These are phyloP conservation scores for Aptenodytes patagonicus DNA, from an alignment of 2,113 vertebrate species.

Conservation along the genomic window DNA sequence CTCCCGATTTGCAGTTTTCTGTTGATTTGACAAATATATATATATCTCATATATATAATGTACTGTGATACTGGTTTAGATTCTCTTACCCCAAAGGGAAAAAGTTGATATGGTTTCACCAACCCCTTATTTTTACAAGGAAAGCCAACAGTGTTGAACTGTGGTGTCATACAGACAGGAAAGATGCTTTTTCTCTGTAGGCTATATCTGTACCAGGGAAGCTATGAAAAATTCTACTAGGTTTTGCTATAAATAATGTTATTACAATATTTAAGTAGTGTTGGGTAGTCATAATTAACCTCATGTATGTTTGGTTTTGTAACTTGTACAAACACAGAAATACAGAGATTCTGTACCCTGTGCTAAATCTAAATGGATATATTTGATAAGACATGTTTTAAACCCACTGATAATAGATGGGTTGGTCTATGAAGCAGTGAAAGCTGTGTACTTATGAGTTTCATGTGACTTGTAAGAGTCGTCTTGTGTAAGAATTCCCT, in stretches of 20 bases:
- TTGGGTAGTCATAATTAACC: background rate
- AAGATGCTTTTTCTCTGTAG: background rate
- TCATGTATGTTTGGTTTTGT: background rate
- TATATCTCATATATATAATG: background rate
- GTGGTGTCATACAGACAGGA: background rate
- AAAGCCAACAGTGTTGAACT: background rate
- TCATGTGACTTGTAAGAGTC: background rate
- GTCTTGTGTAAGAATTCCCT: conserved; percentile 13
- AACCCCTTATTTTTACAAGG: background rate
- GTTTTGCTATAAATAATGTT: background rate
- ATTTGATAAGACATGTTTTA: background rate
- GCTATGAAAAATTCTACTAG: background rate
- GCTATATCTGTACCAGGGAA: background rate
- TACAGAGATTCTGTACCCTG: background rate
- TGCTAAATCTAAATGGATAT: background rate
- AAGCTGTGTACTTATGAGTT: accelerated
- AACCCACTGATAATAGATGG: background rate
- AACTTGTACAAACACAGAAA: background rate
- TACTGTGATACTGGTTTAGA: background rate
- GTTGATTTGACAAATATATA: background rate
- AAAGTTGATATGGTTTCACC: background rate
- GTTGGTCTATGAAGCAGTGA: background rate
- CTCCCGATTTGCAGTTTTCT: background rate
- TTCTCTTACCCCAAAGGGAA: background rate
- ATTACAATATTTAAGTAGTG: background rate